Conservation (phyloP, 2,113 vertebrate genomes). For the Arothron firmamentum region DNA sequence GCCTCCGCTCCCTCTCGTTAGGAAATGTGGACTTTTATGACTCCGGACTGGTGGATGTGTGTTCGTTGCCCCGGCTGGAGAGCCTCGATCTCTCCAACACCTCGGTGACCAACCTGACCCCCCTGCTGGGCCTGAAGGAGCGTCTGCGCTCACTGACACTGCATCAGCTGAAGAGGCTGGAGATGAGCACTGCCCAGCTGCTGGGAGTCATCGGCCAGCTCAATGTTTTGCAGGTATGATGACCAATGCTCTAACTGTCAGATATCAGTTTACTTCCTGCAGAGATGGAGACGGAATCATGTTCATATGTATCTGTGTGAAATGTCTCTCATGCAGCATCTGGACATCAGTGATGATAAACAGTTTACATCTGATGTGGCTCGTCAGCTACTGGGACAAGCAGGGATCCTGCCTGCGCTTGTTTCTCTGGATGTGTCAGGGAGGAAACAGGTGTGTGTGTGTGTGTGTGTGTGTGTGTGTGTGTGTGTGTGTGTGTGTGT, state of each 20-base stretch:
- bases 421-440: constrained; percentile 94
- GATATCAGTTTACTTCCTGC: not conserved
- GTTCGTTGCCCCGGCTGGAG: constrained; percentile 88
- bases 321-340: constrained; percentile 73
- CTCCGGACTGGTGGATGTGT: constrained; percentile 89
- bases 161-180: constrained; percentile 97
- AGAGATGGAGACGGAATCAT: too few relatives aligned
- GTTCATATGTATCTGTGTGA: constrained; percentile 18
- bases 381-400: constrained; percentile 88
- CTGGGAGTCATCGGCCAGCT: constrained; percentile 90
- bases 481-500: constrained; percentile 55
- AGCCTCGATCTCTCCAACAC: constrained; percentile 98
- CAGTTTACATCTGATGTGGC: constrained; percentile 98
- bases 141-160: constrained; percentile 92
- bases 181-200: constrained; percentile 95
- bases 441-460: constrained; percentile 83
- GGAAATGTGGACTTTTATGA: constrained; percentile 97
- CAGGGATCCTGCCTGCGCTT: constrained; percentile 85
- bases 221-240: constrained; percentile 75
- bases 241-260: not conserved
- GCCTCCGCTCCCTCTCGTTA: constrained; percentile 88
- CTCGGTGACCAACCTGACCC: constrained; percentile 91
- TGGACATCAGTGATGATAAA: constrained; percentile 98
- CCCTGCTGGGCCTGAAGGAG: constrained; percentile 86
- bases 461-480: constrained; percentile 54